phyloP scores from a whole-genome alignment of 2,797 vertebrate species.

The Tadarida brasiliensis region DNA sequence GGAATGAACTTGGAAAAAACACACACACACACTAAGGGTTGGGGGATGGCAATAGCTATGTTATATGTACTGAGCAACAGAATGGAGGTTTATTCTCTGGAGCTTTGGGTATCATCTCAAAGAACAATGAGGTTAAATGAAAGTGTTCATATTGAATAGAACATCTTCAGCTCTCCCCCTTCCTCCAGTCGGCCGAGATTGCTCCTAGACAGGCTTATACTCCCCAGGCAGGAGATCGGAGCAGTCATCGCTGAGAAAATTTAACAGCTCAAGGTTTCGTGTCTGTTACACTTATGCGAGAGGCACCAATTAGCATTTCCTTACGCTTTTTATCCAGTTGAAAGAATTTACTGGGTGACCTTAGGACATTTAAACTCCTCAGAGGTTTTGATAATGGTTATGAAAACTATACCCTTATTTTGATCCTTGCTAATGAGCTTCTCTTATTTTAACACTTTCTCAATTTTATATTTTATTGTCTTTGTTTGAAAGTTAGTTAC shows the following conservation, averaged over 20 bases:
- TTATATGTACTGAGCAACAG: background rate
- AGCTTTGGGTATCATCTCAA: background rate
- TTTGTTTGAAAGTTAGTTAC: constrained; percentile 11
- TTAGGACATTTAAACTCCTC: constrained; percentile 17
- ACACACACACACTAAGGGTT: background rate
- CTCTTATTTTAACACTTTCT: background rate
- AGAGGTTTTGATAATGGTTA: constrained; percentile 36
- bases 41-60: background rate
- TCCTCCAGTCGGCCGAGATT: background rate
- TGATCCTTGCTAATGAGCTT: background rate
- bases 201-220: background rate
- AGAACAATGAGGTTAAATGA: background rate
- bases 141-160: background rate
- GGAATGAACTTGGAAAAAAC: background rate
- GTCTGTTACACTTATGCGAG: background rate
- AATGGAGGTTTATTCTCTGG: background rate
- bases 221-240: background rate
- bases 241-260: background rate
- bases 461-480: constrained; percentile 11
- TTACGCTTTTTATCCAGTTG: background rate
- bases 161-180: background rate
- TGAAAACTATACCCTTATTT: background rate
- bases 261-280: background rate
- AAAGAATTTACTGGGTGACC: background rate
- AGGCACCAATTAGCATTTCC: background rate